phyloP scores from a whole-genome alignment of 2,113 vertebrate species.

The Macquaria ambigua region DNA sequence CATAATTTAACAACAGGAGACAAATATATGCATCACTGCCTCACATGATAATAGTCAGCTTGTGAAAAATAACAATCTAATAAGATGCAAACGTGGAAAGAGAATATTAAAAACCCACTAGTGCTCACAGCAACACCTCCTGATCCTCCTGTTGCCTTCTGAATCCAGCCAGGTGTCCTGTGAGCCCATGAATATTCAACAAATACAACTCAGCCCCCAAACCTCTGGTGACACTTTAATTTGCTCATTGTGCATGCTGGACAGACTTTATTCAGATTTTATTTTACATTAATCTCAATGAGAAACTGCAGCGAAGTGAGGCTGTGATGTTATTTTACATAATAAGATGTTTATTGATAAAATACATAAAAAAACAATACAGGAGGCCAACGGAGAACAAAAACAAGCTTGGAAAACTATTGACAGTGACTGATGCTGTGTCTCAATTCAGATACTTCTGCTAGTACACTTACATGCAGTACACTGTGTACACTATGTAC shows the following conservation, averaged over 20 bases:
- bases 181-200: conserved; percentile 9
- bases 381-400: too few relatives aligned
- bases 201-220: conserved; percentile 19
- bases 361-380: background rate
- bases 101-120: background rate
- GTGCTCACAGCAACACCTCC: background rate
- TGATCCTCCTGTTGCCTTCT: background rate
- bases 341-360: background rate
- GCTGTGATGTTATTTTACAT: background rate
- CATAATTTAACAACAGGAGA: background rate
- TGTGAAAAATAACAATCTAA: background rate
- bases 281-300: background rate
- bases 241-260: background rate
- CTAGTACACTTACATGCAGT: too few relatives aligned
- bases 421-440: too few relatives aligned
- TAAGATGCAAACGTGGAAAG: background rate
- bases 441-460: too few relatives aligned
- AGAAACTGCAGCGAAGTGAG: background rate
- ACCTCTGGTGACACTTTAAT: conserved; percentile 23
- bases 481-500: too few relatives aligned
- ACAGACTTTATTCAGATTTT: background rate
- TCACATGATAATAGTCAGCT: background rate
- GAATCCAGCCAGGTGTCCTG: background rate
- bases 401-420: too few relatives aligned
- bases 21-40: background rate